phyloP scores from a whole-genome alignment of 2,888 invertebrate genomes.

The Brachypalpus laphriformis region DNA sequence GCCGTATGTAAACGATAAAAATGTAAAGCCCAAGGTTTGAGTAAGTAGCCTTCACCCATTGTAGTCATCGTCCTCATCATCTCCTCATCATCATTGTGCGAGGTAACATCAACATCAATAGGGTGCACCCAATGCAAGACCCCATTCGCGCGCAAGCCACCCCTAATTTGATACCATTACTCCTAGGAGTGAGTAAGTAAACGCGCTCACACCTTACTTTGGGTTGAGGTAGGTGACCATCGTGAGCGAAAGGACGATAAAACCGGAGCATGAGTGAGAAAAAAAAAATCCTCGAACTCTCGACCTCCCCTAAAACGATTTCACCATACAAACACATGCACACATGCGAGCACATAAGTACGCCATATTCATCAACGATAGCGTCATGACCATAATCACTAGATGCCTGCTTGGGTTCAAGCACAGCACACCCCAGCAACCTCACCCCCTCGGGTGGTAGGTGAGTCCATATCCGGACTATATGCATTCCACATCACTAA shows the following conservation, averaged over 20 bases:
- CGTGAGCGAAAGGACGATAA: background rate
- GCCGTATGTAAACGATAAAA: conserved; percentile 44
- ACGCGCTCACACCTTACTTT: conserved; percentile 34
- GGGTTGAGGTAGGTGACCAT: conserved; percentile 65
- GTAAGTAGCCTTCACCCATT: conserved; percentile 44
- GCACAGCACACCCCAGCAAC: background rate
- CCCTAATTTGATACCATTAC: conserved; percentile 23
- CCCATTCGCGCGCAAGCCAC: conserved; percentile 7
- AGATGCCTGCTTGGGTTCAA: conserved; percentile 18
- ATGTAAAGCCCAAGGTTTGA: conserved; percentile 12
- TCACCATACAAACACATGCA: conserved; percentile 50
- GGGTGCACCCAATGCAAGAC: conserved; percentile 43
- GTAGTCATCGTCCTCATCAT: conserved; percentile 38
- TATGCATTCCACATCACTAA: conserved; percentile 63
- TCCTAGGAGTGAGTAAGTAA: conserved; percentile 3
- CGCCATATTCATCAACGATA: conserved; percentile 30
- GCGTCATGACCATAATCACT: conserved; percentile 60
- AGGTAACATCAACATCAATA: conserved; percentile 35
- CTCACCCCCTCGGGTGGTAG: background rate
- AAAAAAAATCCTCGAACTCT: conserved; percentile 27
- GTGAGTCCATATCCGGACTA: conserved; percentile 55
- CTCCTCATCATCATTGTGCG: conserved; percentile 31
- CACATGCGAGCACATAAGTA: background rate
- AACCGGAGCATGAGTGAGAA: background rate
- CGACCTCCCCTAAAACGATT: conserved; percentile 37